Base-by-base conservation (phyloP, 35 echinoderm and acorn worm species). In the Lytechinus variegatus region DNA sequence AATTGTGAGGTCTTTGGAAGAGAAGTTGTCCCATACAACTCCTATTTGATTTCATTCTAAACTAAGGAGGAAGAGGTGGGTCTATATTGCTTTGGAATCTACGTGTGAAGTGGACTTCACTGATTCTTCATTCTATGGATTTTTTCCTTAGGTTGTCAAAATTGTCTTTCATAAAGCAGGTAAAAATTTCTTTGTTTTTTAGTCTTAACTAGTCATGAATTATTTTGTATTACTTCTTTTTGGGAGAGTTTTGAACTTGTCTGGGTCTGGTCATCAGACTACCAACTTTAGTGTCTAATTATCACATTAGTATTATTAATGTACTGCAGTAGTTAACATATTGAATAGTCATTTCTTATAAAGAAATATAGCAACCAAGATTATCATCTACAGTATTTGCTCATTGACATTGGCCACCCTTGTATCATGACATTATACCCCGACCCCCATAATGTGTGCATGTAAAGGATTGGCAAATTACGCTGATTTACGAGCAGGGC, bases 21-120 rank as follows among this genome's bases (percentile, higher is more conserved):
- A 90, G 88, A 44, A 90, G 52, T 90, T 44, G 9, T 90, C 88
- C 33, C 52, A 90, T 90, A 51, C 52, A 33, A 90, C 52, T 90
- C 88, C 33, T 90, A 90, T 90, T 90, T 90, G 88, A 90, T 90
- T 90, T 90, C 88, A 90, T 52, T 90, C 52, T 54, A 51, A 33
- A 12, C 52, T 54, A 51, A 33, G 28, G 88, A 44, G 52, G 28
- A 90, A 33, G 19, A 58, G 56, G 56, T 58, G 33, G 33, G 33
- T 2, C 33, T 44, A 58, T 79, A 79, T 79, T 24, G 66, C 56
- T 58, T 9, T 58, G 56, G 33, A 9, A 58, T 58, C 9, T 56
- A 71, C 21, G 61, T 71, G 24, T 71, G 61, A 1, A 79, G 33
- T 4, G 66, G 66, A 79, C 66, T 79, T 6, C n/a, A 24, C 66